Base-by-base conservation (phyloP, 2,113 vertebrate genomes). In the Chloebia gouldiae region DNA sequence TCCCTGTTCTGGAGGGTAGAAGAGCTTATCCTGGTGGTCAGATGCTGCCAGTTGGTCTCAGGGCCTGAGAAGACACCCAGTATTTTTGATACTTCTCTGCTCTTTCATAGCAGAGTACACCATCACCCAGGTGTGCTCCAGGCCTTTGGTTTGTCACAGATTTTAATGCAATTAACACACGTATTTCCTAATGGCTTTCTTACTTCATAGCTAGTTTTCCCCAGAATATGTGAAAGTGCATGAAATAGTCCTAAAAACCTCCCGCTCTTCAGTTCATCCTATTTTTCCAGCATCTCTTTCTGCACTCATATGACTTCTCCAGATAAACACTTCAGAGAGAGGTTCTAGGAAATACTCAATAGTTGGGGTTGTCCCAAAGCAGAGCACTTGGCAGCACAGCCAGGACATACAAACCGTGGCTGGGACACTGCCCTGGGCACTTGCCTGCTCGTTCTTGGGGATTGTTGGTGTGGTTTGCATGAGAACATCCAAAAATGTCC, bases 321-420 rank as follows among this genome's bases (percentile, higher is more conserved):
- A 69, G n/a, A 39, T 30, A 80, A 76, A 47, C 78, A 47, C 23
- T 49, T 60, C 25, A 18, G 45, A 54, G 12, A 59, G 63, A 86
- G 44, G 28, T 72, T 28, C 57, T 68, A 72, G 49, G 61, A 90
- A 88, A 87, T 21, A 6, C 49, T 88, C 2, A 1, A 24, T 21
- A 17, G 15, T 3, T 72, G 66, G 20, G 71, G 8, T 30, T 90
- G 50, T 53, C 88, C 65, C 73, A 75, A 31, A 91, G 56, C 78
- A 82, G 12, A 85, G 22, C 25, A 24, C 24, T 37, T 56, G 61
- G 42, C 15, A 44, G n/a, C n/a, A 28, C 9, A 78, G 23, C 14
- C 40, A 49, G 50, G 18, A 1, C 2, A 1, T 54, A 21, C 16
- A 45, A 64, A 33, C 23, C 1, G 0, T 6, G 37, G 12, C 49